Evolutionary conservation across 1,140 invertebrate species (phyloP), one percentile per base, ranked within the genome.

Genomic region (Pissodes strobi): DNA sequence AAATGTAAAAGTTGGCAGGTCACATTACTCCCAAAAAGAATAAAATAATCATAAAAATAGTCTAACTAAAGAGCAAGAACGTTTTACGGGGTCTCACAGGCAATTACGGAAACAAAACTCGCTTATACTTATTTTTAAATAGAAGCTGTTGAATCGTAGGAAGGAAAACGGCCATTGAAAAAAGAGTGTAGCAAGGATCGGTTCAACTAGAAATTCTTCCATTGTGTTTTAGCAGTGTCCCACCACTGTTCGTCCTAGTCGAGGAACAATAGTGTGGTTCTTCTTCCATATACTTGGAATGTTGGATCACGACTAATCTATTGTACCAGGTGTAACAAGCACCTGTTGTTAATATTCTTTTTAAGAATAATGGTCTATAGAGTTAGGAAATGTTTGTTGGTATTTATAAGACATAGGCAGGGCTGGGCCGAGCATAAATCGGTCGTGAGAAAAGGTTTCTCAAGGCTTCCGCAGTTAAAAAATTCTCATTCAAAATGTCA

Each of bases 201-300:
- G 57, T 59, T 59, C 22, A 48, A 48, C 57, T 21, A 46, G 57
- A 59, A 59, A 59, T 59, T 59, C 57, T 49, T 59, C 57, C 57
- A 59, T 59, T 59, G 57, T 59, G 25, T 59, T 59, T 41, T 27
- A 41, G 17, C 55, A 38, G 21, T 15, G 41, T 59, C 57, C 41
- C 57, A 59, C 45, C 43, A 37, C 57, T 49, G 57, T 59, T 59
- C 48, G 45, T 45, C 43, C 43, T 59, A 59, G 57, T 21, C n/a
- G 39, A 37, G 30, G 57, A 59, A 59, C 57, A 59, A 59, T 59
- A 22, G 45, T 27, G 51, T 23, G 38, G 27, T 37, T 59, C 45
- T 46, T 48, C 57, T 59, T 59, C 45, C 45, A 46, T 59, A 59
- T 49, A 59, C 13, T 48, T 27, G 57, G 25, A 9, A n/a, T 22